Evolutionary conservation across 2,888 invertebrate genomes (phyloP).

Genomic region (Mesorhabditis spiculigera): DNA sequence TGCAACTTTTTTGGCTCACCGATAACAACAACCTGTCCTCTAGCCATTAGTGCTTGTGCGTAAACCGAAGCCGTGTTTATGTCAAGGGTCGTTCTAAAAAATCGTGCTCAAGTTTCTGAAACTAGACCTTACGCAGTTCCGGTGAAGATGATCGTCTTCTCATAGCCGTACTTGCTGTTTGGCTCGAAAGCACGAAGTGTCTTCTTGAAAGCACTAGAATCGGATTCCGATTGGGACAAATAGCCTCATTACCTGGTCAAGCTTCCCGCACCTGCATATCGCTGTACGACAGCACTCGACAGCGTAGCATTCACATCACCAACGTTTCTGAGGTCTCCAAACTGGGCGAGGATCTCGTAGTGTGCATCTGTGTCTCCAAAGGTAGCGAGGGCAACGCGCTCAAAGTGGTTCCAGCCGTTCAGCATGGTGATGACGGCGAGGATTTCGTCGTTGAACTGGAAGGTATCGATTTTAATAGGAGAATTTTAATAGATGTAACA

Average conservation of each 20-base stretch:
- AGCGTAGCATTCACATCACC: not conserved
- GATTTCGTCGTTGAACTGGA: not conserved
- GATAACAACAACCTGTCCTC: not conserved
- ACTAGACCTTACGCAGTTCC: not conserved
- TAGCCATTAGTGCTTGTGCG: not conserved
- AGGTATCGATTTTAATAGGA: too few relatives aligned
- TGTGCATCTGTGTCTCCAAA: not conserved
- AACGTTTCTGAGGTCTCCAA: not conserved
- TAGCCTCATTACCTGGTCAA: not conserved
- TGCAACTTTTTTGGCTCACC: not conserved
- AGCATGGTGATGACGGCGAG: not conserved
- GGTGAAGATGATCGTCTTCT: not conserved
- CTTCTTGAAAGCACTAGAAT: not conserved
- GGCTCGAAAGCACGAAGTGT: slow-evolving; percentile 1
- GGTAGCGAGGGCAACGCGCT: not conserved
- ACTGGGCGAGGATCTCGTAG: not conserved
- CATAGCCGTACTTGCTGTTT: not conserved
- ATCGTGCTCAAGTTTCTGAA: not conserved
- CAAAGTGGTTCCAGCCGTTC: slow-evolving; percentile 1
- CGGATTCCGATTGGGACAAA: not conserved
- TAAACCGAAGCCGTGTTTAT: not conserved
- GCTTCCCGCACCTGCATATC: not conserved
- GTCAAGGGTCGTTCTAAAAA: not conserved
- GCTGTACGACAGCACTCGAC: not conserved
- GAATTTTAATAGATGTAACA: too few relatives aligned